phyloP scores from a whole-genome alignment of 1,140 invertebrate species.

The Triops cancriformis region DNA sequence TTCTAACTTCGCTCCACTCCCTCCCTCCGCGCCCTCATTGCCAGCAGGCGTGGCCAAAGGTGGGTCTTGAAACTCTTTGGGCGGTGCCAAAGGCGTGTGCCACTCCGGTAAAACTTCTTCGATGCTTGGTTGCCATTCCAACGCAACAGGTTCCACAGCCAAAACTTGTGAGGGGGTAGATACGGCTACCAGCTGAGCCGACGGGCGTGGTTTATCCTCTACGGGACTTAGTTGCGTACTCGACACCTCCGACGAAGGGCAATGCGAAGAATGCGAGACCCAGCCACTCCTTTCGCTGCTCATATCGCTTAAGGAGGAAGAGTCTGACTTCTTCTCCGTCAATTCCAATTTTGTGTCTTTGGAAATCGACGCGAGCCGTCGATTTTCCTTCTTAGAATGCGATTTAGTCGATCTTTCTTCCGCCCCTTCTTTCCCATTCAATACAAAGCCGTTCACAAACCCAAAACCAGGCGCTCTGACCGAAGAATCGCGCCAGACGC shows the following conservation, averaged over 20 bases:
- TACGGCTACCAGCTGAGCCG: not conserved
- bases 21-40: not conserved
- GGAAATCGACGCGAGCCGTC: not conserved
- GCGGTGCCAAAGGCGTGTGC: slow-evolving; percentile 61
- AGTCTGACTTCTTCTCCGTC: slow-evolving; percentile 18
- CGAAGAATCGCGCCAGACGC: not conserved
- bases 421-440: not conserved
- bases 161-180: not conserved
- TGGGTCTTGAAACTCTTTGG: slow-evolving; percentile 64
- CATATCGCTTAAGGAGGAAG: slow-evolving; percentile 39
- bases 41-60: not conserved
- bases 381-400: not conserved
- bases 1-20: not conserved
- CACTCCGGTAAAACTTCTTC: slow-evolving; percentile 32
- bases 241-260: slow-evolving; percentile 36
- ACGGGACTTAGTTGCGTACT: slow-evolving; percentile 36
- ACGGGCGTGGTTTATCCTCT: not conserved
- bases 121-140: slow-evolving; percentile 28
- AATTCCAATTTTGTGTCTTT: not conserved
- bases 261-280: slow-evolving; percentile 40
- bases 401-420: slow-evolving; percentile 8
- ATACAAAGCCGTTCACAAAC: not conserved
- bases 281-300: slow-evolving; percentile 43
- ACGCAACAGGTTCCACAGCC: slow-evolving; percentile 26
- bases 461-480: not conserved